These are phyloP conservation scores for Gasteruption jaculator DNA, from an alignment of 2,888 invertebrate species.

Conservation along the genomic window DNA sequence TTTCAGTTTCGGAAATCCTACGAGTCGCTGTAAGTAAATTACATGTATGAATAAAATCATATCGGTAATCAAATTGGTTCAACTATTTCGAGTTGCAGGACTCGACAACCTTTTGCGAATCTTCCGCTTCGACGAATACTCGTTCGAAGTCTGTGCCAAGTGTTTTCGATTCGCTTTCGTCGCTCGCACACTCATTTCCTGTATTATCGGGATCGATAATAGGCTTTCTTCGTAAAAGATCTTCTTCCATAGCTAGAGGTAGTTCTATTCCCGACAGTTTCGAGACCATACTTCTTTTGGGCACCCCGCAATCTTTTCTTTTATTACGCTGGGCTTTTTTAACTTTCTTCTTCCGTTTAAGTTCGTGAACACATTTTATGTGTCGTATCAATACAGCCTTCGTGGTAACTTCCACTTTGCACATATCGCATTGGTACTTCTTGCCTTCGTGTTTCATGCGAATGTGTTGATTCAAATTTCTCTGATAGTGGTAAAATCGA, in stretches of 20 bases:
- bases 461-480: conserved; percentile 58
- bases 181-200: too few species aligned
- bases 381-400: conserved; percentile 31
- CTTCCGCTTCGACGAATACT: too few species aligned
- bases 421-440: conserved; percentile 45
- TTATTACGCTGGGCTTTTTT: conserved; percentile 11
- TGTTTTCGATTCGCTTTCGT: too few species aligned
- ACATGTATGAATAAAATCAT: too few species aligned
- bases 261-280: conserved; percentile 31
- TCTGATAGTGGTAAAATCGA: conserved; percentile 55
- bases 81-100: too few species aligned
- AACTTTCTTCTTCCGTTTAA: conserved; percentile 16
- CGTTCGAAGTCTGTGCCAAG: too few species aligned
- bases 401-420: conserved; percentile 22
- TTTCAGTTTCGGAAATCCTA: too few species aligned
- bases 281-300: conserved; percentile 29
- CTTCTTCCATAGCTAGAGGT: conserved; percentile 21
- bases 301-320: conserved; percentile 31
- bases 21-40: too few species aligned
- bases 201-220: too few species aligned
- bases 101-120: too few species aligned
- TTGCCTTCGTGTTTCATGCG: conserved; percentile 53
- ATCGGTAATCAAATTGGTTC: too few species aligned
- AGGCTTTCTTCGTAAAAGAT: conserved; percentile 21
- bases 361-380: conserved; percentile 26